Evolutionary conservation across 2,113 vertebrate genomes (phyloP).

Genomic region (Tringa solitaria): DNA sequence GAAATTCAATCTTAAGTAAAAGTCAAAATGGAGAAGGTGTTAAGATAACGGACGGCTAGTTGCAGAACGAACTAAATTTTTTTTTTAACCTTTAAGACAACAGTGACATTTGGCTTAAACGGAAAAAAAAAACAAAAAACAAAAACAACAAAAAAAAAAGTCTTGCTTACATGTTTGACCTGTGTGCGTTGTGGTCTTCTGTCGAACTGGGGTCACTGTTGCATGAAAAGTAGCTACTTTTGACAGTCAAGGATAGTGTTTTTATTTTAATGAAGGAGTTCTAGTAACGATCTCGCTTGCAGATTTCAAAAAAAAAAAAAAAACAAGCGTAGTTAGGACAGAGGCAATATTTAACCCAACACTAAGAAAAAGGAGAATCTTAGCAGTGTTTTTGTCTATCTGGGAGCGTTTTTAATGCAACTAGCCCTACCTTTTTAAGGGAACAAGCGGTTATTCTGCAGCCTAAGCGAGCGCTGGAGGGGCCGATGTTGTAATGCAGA

Average conservation of each 20-base stretch:
- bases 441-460: conserved; percentile 69
- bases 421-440: conserved; percentile 72
- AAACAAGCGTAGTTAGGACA: conserved; percentile 58
- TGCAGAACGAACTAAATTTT: conserved; percentile 74
- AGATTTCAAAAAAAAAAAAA: conserved; percentile 35
- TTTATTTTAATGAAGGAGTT: conserved; percentile 77
- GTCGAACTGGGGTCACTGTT: conserved; percentile 80
- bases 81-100: conserved; percentile 70
- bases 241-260: conserved; percentile 71
- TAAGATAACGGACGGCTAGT: conserved; percentile 80
- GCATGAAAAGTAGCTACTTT: conserved; percentile 73
- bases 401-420: conserved; percentile 75
- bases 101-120: conserved; percentile 75
- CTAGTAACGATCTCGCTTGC: conserved; percentile 68
- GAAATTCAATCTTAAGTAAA: conserved; percentile 72
- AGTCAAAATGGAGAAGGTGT: conserved; percentile 88
- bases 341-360: conserved; percentile 66
- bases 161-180: conserved; percentile 73
- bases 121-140: background rate
- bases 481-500: conserved; percentile 61
- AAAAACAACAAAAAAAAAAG: background rate
- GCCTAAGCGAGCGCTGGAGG: conserved; percentile 64
- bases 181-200: conserved; percentile 75
- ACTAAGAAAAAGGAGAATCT: conserved; percentile 50
- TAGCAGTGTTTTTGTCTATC: conserved; percentile 71